These are phyloP conservation scores for Pelobates fuscus DNA, from an alignment of 2,113 vertebrate species.

Conservation along the genomic window DNA sequence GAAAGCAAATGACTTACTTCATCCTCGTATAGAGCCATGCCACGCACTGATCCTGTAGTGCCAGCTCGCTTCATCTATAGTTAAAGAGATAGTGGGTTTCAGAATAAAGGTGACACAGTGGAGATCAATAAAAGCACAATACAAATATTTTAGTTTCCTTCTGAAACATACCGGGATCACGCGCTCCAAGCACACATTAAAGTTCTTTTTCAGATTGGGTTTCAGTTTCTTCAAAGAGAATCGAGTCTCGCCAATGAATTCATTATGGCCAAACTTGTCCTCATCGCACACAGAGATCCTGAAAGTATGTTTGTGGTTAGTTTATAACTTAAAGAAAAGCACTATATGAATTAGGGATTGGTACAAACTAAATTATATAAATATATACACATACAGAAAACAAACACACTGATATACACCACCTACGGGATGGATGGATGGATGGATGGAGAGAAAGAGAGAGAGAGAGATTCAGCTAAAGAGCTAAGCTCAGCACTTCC, in stretches of 20 bases:
- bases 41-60: constrained; percentile 79
- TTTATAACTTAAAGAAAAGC: too few species aligned
- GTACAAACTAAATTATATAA: too few species aligned
- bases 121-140: not conserved
- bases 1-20: constrained; percentile 73
- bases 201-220: constrained; percentile 90
- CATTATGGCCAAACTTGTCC: constrained; percentile 97
- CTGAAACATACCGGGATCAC: constrained; percentile 76
- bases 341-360: too few species aligned
- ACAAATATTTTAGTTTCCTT: not conserved
- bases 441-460: too few species aligned
- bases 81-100: not conserved
- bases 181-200: constrained; percentile 93
- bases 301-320: not conserved
- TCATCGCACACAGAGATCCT: constrained; percentile 96
- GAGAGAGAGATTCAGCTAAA: too few species aligned
- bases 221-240: constrained; percentile 95
- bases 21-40: constrained; percentile 94
- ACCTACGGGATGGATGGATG: too few species aligned
- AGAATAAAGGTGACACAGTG: not conserved
- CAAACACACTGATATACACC: too few species aligned
- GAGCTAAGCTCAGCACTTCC: too few species aligned
- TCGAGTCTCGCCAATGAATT: constrained; percentile 95
- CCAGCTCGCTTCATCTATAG: constrained; percentile 84
- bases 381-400: too few species aligned